These are phyloP conservation scores for Pantala flavescens DNA, from an alignment of 1,140 invertebrate genomes.

Conservation along the genomic window DNA sequence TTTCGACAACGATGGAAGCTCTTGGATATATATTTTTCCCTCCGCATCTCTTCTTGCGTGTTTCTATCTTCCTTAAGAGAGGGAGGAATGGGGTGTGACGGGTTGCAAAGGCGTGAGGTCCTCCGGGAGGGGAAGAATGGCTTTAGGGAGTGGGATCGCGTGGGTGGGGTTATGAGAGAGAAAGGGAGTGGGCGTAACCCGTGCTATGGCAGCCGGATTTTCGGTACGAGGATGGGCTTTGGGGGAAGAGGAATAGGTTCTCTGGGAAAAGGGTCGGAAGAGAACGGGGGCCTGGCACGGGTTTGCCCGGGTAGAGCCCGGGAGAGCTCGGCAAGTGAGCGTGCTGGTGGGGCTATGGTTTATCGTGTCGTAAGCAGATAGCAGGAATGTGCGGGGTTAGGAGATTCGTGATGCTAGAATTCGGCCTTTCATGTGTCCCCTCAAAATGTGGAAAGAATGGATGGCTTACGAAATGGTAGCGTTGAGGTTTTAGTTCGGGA, in stretches of 20 bases:
- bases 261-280: neutral
- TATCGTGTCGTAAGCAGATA: neutral
- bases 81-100: neutral
- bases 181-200: conserved; percentile 2
- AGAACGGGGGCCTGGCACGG: neutral
- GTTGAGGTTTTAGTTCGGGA: no score
- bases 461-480: neutral
- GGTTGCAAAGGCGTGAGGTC: neutral
- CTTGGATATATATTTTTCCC: no score
- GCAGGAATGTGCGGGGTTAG: neutral
- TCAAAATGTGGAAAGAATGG: neutral
- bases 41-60: no score
- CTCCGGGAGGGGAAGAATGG: neutral
- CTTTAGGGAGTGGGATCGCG: neutral
- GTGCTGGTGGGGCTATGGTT: neutral
- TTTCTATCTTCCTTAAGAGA: no score
- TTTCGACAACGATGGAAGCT: no score
- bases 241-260: neutral
- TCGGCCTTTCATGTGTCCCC: neutral
- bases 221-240: neutral
- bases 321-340: neutral
- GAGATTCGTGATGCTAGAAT: neutral
- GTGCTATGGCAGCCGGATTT: conserved; percentile 7
- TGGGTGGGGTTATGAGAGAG: neutral
- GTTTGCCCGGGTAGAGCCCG: conserved; percentile 5